Evolutionary conservation across 2,888 invertebrate species (phyloP).

Genomic region (Eremobia ochroleuca): DNA sequence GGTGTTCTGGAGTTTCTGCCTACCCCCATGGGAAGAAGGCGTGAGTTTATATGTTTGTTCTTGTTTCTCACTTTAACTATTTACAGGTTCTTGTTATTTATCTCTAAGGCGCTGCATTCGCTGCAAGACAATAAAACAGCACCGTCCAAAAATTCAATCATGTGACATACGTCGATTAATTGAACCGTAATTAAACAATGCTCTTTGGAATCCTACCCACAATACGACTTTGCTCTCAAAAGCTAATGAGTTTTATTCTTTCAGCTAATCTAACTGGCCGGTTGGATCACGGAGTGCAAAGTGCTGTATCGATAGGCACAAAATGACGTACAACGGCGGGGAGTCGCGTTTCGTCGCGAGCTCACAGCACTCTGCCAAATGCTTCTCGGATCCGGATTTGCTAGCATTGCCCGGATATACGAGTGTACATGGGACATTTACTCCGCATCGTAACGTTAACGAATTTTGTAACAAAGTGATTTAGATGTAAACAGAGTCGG

Average conservation of each 20-base stretch:
- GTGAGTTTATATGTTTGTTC: neutral
- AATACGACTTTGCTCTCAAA: constrained; percentile 52
- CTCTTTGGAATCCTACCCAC: constrained; percentile 20
- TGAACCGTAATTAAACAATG: constrained; percentile 26
- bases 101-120: neutral
- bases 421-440: constrained; percentile 66
- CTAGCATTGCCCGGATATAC: constrained; percentile 79
- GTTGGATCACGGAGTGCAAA: constrained; percentile 84
- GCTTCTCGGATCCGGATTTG: constrained; percentile 86
- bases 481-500: neutral
- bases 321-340: constrained; percentile 80
- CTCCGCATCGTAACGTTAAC: constrained; percentile 67
- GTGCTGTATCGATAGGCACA: constrained; percentile 83
- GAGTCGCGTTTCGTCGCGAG: constrained; percentile 66
- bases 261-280: constrained; percentile 62
- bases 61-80: neutral
- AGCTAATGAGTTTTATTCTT: constrained; percentile 67
- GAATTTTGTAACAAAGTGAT: neutral
- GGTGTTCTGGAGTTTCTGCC: too few species aligned
- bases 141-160: neutral
- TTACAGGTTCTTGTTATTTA: neutral
- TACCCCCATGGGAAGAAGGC: neutral
- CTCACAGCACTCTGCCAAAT: constrained; percentile 86
- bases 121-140: neutral
- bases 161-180: constrained; percentile 9